Evolutionary conservation across 2,888 invertebrate genomes (phyloP).

Genomic region (Antheraea yamamai): DNA sequence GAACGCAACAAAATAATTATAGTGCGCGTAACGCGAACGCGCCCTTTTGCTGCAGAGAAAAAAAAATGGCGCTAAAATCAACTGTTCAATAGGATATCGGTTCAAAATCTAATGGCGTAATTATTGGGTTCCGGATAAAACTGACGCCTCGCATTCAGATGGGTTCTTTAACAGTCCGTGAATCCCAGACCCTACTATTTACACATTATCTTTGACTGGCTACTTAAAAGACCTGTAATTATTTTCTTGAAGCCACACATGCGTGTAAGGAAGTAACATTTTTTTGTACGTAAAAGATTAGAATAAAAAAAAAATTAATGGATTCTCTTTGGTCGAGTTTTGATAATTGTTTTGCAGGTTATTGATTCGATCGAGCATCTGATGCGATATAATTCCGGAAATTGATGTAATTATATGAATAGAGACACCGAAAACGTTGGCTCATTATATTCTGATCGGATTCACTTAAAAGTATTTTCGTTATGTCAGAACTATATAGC

Average conservation of each 20-base stretch:
- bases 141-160: constrained; percentile 64
- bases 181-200: constrained; percentile 72
- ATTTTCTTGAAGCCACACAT: constrained; percentile 65
- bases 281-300: background rate
- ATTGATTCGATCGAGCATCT: constrained; percentile 65
- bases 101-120: constrained; percentile 77
- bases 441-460: background rate
- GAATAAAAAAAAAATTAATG: constrained; percentile 61
- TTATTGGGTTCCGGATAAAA: constrained; percentile 71
- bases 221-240: constrained; percentile 76
- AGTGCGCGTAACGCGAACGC: constrained; percentile 45
- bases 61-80: constrained; percentile 53
- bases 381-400: constrained; percentile 43
- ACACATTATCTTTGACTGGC: constrained; percentile 79
- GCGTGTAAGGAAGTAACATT: constrained; percentile 54
- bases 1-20: constrained; percentile 67
- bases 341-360: constrained; percentile 57
- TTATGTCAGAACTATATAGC: constrained; percentile 36
- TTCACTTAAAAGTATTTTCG: background rate
- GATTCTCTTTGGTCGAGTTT: constrained; percentile 63
- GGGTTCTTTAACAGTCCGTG: constrained; percentile 53
- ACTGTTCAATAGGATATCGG: constrained; percentile 73
- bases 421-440: background rate
- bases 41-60: constrained; percentile 48
- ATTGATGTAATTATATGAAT: constrained; percentile 32